These are phyloP conservation scores for Epinephelus lanceolatus DNA, from an alignment of 2,113 vertebrate genomes.

Conservation along the genomic window DNA sequence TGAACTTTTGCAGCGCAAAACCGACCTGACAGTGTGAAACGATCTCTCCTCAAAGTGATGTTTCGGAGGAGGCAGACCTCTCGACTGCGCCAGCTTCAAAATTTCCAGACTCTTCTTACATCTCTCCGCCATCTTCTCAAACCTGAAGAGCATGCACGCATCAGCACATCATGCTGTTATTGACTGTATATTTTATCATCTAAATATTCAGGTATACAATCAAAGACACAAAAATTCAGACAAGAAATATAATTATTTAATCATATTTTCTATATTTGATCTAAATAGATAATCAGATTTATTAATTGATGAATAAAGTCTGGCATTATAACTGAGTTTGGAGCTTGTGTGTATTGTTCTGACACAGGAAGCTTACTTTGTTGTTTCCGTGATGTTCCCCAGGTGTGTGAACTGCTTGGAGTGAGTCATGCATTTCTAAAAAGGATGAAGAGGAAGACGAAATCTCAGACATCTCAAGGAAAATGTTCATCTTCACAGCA, in stretches of 20 bases:
- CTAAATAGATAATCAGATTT: background rate
- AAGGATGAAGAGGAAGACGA: slow-evolving; percentile 47
- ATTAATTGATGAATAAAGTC: background rate
- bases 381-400: slow-evolving; percentile 92
- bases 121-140: slow-evolving; percentile 93
- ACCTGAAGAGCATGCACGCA: slow-evolving; percentile 77
- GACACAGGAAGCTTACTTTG: slow-evolving; percentile 84
- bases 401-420: slow-evolving; percentile 96
- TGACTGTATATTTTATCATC: background rate
- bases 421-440: slow-evolving; percentile 93
- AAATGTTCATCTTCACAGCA: background rate
- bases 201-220: background rate
- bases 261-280: background rate
- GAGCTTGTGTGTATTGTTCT: background rate
- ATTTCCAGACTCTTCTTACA: slow-evolving; percentile 94
- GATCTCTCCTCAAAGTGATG: slow-evolving; percentile 95
- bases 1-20: background rate
- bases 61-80: slow-evolving; percentile 91
- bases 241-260: no score
- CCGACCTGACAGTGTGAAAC: slow-evolving; percentile 92
- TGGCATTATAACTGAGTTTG: background rate
- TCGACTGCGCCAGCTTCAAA: slow-evolving; percentile 90
- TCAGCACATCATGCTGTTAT: background rate
- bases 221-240: background rate
- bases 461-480: slow-evolving; percentile 11